Percentiles rank a stretch among this genome's conserved stretches.
phyloP scores from a whole-genome alignment of 2,797 vertebrate species.

The Hydrocynus forskahlii region DNA sequence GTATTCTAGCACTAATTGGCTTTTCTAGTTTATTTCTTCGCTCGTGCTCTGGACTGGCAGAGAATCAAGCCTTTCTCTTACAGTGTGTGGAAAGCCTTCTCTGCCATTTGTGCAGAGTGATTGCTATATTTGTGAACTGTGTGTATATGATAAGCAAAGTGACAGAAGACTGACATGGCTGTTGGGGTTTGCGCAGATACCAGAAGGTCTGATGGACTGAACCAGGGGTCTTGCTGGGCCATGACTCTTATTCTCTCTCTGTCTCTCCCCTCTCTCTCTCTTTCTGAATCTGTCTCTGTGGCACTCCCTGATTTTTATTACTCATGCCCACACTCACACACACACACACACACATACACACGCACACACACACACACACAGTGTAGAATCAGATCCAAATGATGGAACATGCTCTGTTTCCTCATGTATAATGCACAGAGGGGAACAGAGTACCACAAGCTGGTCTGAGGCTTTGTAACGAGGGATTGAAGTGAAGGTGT shows the following conservation, averaged over 20 bases:
- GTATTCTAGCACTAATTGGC: too few species aligned
- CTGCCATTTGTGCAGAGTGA: too few species aligned
- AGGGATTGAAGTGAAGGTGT: conserved; percentile 13
- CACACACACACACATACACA: neutral
- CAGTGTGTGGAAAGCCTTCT: too few species aligned
- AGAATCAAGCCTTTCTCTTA: too few species aligned
- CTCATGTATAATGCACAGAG: conserved; percentile 72
- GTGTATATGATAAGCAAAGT: conserved; percentile 1
- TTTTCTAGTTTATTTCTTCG: too few species aligned
- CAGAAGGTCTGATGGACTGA: neutral
- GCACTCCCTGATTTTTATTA: too few species aligned
- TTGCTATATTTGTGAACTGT: neutral
- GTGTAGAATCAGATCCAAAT: neutral
- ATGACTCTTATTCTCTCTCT: neutral
- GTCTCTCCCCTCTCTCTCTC: neutral
- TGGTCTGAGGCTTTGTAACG: conserved; percentile 22
- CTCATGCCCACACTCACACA: too few species aligned
- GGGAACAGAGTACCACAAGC: conserved; percentile 64
- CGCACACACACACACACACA: conserved; percentile 6
- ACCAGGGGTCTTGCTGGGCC: neutral
- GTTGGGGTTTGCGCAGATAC: neutral
- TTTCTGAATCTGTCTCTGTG: neutral
- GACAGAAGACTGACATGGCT: neutral
- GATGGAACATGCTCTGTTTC: conserved; percentile 19
- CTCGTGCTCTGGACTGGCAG: neutral